A percentile compares a stretch with the other conserved stretches of the same genome.
Evolutionary conservation across 2,113 vertebrate species (phyloP).

Genomic region (Hippoglossus stenolepis): DNA sequence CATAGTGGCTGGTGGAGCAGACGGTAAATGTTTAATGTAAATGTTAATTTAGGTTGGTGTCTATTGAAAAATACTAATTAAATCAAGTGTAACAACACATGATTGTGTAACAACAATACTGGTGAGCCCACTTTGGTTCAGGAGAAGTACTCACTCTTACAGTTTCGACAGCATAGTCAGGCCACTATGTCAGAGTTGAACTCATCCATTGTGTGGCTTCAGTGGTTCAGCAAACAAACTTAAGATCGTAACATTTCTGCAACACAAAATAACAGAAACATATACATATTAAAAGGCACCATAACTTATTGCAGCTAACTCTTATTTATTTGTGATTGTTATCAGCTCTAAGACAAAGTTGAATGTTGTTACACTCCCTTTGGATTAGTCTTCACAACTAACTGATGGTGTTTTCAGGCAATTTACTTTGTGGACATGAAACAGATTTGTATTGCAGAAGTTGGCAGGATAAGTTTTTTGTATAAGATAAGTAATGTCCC

Average conservation of each 20-base stretch:
- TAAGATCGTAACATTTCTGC: no score
- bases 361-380: not conserved
- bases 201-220: no score
- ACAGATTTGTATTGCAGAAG: no score
- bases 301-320: not conserved
- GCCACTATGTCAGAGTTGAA: constrained; percentile 7
- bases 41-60: not conserved
- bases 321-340: no score
- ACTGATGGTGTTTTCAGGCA: not conserved
- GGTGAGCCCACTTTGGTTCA: not conserved
- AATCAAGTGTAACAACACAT: not conserved
- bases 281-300: no score
- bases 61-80: not conserved
- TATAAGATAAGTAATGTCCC: not conserved
- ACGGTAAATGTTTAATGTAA: no score
- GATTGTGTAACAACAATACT: not conserved
- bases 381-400: not conserved
- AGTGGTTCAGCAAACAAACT: no score
- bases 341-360: not conserved
- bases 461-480: no score
- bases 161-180: not conserved
- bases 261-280: no score
- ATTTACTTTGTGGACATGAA: not conserved
- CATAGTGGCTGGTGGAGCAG: no score
- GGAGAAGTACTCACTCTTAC: no score